Base-by-base conservation (phyloP, 2,113 vertebrate species). In the Microtus oregoni region DNA sequence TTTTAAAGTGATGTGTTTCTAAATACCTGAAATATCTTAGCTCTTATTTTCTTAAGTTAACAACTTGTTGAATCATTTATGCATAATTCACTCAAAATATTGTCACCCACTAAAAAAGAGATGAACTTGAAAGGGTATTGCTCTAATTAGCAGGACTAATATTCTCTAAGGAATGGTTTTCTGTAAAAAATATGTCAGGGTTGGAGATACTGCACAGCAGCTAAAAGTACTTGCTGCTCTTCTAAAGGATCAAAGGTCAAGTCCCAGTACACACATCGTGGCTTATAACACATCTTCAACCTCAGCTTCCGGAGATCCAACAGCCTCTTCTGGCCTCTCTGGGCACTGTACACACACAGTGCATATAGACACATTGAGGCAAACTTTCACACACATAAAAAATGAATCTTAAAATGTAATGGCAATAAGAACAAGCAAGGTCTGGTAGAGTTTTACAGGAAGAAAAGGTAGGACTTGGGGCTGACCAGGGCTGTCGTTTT, bases 111-210 rank as follows among this genome's bases (percentile, higher is more conserved):
- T 22, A 20, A 58, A 58, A 58, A 20, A 58, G 58, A 82, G n/a
- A 61, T 89, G 12, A 92, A 79, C 17, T 91, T 89, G n/a, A 78
- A 85, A 47, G 58, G n/a, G 3, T n/a, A 20, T 41, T 50, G 44
- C 41, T 94, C 86, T 85, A 67, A 82, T 89, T 83, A 95, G 12
- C 35, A 79, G 65, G 28, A 88, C 14, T 41, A 65, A 81, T 90
- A 26, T n/a, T 22, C 14, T 72, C 70, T 44, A 38, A 58, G 17
- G 58, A 65, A 72, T 6, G 7, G 6, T 67, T 86, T 93, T 82
- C 63, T 68, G 12, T 32, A 22, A 81, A n/a, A 89, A 89, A 47
- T 20, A 86, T 61, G 22, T 26, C 35, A 61, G 12, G 11, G 3
- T 10, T 82, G 24, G 3, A 81, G 11, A 82, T 22, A 82, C 24